Evolutionary conservation across 2,113 vertebrate genomes (phyloP), one percentile per base, ranked within the genome.

Genomic region (Malurus cyaneus): DNA sequence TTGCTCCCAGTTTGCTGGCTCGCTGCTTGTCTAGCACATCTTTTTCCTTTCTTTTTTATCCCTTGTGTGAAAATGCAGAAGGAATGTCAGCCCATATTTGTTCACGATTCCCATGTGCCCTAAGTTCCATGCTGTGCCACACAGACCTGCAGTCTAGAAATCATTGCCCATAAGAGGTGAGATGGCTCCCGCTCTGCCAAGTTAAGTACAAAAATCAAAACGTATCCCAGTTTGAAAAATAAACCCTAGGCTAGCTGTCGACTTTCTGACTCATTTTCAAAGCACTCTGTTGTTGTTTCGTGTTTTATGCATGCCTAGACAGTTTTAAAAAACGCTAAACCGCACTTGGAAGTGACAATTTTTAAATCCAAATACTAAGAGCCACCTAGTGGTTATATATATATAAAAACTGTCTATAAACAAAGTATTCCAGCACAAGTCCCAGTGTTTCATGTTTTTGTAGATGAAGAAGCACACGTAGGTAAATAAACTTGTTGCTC

Each of bases 111-210:
- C 56, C 24, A 18, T 11, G 24, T 1, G 0, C n/a, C 47, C 66
- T 23, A 25, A 84, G 62, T 36, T 36, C n/a, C 39, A 3, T 13
- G 18, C 50, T 77, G 46, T 1, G 4, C 21, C 2, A 0, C 44
- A 74, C 82, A 76, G 93, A 81, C 34, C 52, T 73, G 24, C 67
- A 28, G 62, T 39, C 70, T 14, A 31, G 69, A 88, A 91, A 78
- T 46, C 39, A 7, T 86, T 93, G 89, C 71, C 95, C 64, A 3
- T 59, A 85, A 92, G 82, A 91, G 60, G 71, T 88, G 92, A 89
- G 62, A 36, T 77, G 47, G 13, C 21, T 86, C 20, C 72, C 76
- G 83, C 74, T 79, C 89, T 92, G 65, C 86, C 80, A 86, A 84
- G 46, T 64, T 21, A 80, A 84, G 26, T 77, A 73, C 39, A 89